Base-by-base conservation (phyloP, 2,113 vertebrate genomes). In the Oenanthe melanoleuca region DNA sequence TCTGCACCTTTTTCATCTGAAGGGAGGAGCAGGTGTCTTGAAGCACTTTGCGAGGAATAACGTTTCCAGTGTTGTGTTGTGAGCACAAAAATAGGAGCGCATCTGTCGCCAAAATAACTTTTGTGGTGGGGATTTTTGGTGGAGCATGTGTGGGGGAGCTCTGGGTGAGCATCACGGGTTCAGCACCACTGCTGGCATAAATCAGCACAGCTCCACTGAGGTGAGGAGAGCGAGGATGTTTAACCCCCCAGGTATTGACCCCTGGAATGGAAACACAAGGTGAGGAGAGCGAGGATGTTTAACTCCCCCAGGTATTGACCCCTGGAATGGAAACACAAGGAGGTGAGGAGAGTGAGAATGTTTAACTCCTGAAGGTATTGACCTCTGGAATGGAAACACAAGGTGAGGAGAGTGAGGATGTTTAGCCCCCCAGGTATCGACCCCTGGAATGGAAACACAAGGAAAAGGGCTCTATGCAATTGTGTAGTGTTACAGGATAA, bases 401-500 rank as follows among this genome's bases (percentile, higher is more conserved):
- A 37, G 34, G n/a, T 5, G 34, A 67, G 31, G 31, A 44, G 44
- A 37, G 19, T 0, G 2, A 52, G 37, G 6, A 4, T 28, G 14
- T 56, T 81, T 66, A 69, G 69, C 34, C 3, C 14, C 3, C 6
- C 4, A 8, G 38, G 5, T 45, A 9, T 12, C 53, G 29, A 61
- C 18, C 42, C 22, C 88, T 45, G 70, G 42, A 50, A 34, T 19
- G 0, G 5, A 22, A 88, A 63, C 19, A 44, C 17, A 15, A 52
- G 65, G 65, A 33, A 49, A 92, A 47, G 3, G 57, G 22, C 14
- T 74, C n/a, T 1, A 0, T 47, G 52, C 9, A 31, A 13, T 8
- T 52, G 23, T 71, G 20, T 3, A 5, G 33, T 31, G 33, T 24
- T 42, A 24, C 1, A 20, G 65, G 42, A 52, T 19, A 31, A 64